Evolutionary conservation across 2,113 vertebrate genomes (phyloP).

Genomic region (Phylloscopus whistleri): DNA sequence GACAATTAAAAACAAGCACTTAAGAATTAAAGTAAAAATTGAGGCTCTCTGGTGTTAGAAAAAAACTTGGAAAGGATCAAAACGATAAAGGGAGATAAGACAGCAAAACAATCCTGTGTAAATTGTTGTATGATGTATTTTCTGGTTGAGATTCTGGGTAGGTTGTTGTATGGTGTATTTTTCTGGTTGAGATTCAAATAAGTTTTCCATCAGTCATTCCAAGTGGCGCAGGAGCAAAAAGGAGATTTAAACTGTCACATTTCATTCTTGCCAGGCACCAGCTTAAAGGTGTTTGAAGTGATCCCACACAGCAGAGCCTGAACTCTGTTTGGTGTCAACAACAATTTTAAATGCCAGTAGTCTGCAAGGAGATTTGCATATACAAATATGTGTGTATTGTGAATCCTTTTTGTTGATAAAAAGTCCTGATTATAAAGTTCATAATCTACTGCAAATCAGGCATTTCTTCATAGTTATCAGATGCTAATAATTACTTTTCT

Average conservation of each 20-base stretch:
- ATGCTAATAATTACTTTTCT: conserved; percentile 39
- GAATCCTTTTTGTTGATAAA: conserved; percentile 34
- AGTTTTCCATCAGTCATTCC: conserved; percentile 6
- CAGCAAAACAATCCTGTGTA: background rate
- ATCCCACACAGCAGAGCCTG: conserved; percentile 21
- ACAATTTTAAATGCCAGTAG: background rate
- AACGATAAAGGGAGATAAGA: background rate
- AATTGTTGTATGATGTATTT: background rate
- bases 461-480: conserved; percentile 27
- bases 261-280: conserved; percentile 21
- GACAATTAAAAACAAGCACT: background rate
- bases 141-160: background rate
- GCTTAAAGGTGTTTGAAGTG: conserved; percentile 40
- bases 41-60: background rate
- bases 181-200: background rate
- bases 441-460: conserved; percentile 18
- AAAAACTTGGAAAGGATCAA: background rate
- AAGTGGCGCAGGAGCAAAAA: background rate
- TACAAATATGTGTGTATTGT: conserved; percentile 6
- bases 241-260: conserved; percentile 14
- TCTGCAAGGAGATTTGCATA: conserved; percentile 29
- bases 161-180: background rate
- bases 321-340: conserved; percentile 47
- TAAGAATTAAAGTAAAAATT: background rate
- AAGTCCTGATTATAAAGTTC: conserved; percentile 20